Evolutionary conservation across 2,113 vertebrate species (phyloP), one percentile per base, ranked within the genome.

Genomic region (Toxotes jaculatrix): DNA sequence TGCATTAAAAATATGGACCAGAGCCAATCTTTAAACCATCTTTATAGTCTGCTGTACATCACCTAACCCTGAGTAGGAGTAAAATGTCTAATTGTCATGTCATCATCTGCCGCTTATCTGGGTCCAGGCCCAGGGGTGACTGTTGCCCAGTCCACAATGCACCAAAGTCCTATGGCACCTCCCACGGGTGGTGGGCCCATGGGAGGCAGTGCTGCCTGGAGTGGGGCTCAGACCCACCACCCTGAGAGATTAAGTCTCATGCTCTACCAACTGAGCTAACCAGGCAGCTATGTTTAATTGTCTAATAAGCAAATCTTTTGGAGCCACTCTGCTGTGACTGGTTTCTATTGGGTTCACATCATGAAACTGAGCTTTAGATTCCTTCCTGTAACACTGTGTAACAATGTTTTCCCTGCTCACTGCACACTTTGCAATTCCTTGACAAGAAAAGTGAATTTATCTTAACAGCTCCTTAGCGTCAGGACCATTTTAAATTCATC

Each of bases 401-500:
- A 36, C 61, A 80, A n/a, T 31, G 21, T 79, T 68, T 78, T 7
- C 8, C 36, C 2, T 21, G 7, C 65, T 61, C 72, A 60, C 60
- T 64, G 23, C 70, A 32, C 75, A 77, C 65, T 77, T 40, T 60
- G 13, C 42, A 42, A 31, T 66, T 64, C 38, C 70, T 59, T 47
- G 34, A 65, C 32, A 72, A 81, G 63, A 79, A 72, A 78, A 74
- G 32, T 19, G 56, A 60, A 76, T 63, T 36, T 9, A 66, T 84
- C 74, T 27, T n/a, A 49, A 72, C 36, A 27, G 32, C 63, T 79
- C 83, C 70, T 82, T 75, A 74, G 79, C 69, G 78, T 32, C 60
- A 40, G 77, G 36, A 62, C 66, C 60, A 53, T 80, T 90, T 88
- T 55, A 84, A 87, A 93, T 89, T 90, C 85, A 77, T 84, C 87